Evolutionary conservation across 2,797 vertebrate genomes (phyloP).

Genomic region (Taeniopygia guttata): DNA sequence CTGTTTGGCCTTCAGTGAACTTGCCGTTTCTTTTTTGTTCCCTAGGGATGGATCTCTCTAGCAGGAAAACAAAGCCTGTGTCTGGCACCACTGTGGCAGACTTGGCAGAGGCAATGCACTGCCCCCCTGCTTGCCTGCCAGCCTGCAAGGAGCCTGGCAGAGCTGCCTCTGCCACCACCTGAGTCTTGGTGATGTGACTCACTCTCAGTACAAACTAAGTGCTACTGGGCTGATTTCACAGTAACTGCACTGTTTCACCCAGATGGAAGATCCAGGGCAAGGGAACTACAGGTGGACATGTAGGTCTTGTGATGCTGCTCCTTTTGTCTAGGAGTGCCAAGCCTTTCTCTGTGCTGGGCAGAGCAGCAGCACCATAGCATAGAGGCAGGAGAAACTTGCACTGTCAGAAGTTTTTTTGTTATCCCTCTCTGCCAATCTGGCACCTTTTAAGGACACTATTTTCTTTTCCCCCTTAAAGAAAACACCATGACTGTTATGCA

Average conservation of each 20-base stretch:
- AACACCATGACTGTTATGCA: slow-evolving; percentile 43
- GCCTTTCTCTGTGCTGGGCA: not conserved
- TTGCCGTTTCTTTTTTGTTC: not conserved
- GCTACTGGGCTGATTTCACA: not conserved
- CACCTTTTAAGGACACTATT: slow-evolving; percentile 9
- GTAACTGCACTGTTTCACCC: not conserved
- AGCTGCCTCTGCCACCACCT: not conserved
- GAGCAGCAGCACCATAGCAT: not conserved
- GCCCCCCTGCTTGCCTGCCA: not conserved
- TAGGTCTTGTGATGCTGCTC: not conserved
- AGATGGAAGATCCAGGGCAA: not conserved
- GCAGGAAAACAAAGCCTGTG: not conserved
- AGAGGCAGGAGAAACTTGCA: not conserved
- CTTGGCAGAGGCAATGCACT: not conserved
- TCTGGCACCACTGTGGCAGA: not conserved
- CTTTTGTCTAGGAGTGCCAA: rapidly evolving
- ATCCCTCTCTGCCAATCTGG: not conserved
- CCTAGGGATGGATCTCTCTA: not conserved
- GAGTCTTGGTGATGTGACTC: not conserved
- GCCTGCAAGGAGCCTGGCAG: not conserved
- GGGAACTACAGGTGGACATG: not conserved
- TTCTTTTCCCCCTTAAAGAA: slow-evolving; percentile 47
- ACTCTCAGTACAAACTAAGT: not conserved
- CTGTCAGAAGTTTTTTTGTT: slow-evolving; percentile 29
- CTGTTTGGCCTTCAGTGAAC: not conserved